Percentiles rank a stretch among this genome's conserved stretches.
Conservation (phyloP, 2,888 invertebrate species). For the Ernsta delagoae region DNA sequence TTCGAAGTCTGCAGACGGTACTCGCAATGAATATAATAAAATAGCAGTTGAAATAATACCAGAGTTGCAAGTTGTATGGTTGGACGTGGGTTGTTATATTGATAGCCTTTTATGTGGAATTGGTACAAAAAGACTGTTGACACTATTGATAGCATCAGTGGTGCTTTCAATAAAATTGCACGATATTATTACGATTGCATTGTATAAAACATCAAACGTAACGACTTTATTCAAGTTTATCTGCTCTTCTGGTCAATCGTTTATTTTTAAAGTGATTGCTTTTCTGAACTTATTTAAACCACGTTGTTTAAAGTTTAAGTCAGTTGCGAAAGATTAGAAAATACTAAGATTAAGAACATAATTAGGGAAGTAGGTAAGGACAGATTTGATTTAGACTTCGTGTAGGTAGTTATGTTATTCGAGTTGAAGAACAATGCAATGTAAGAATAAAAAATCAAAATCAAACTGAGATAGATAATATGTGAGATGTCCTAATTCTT, state of each 20-base stretch:
- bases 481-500: background rate
- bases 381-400: no score
- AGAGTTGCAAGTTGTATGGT: conserved; percentile 56
- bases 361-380: no score
- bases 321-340: no score
- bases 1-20: conserved; percentile 58
- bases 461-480: no score
- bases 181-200: conserved; percentile 23
- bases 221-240: conserved; percentile 12
- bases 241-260: background rate
- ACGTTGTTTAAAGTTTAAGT: no score
- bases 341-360: no score
- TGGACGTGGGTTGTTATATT: conserved; percentile 65
- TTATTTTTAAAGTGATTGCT: background rate
- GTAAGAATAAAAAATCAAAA: no score
- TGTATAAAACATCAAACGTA: conserved; percentile 1
- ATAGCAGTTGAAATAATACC: conserved; percentile 72
- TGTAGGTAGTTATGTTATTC: no score
- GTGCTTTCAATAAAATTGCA: conserved; percentile 26
- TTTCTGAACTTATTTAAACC: no score
- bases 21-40: conserved; percentile 66
- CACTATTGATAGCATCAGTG: conserved; percentile 45
- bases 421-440: no score
- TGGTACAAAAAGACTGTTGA: conserved; percentile 67
- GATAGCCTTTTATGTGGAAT: conserved; percentile 65